Evolutionary conservation across 2,113 vertebrate genomes (phyloP).

Genomic region (Alethe castanea): DNA sequence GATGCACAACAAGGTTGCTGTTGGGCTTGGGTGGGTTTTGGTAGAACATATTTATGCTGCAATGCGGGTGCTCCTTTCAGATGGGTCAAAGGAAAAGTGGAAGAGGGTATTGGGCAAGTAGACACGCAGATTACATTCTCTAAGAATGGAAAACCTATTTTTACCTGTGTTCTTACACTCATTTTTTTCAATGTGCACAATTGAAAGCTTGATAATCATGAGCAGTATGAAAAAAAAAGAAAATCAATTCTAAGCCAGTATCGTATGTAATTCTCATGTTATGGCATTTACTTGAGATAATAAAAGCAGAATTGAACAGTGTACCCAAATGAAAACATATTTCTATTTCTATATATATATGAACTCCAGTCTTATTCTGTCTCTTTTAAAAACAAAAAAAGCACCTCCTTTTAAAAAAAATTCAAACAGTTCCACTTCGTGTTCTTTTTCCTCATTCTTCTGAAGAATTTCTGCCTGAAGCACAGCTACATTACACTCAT

Average conservation of each 20-base stretch:
- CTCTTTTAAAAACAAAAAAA: background rate
- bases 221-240: background rate
- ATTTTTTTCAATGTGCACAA: background rate
- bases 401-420: background rate
- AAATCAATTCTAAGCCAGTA: background rate
- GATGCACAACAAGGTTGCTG: background rate
- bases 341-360: background rate
- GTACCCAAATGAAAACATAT: background rate
- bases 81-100: background rate
- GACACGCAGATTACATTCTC: background rate
- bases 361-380: background rate
- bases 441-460: slow-evolving; percentile 17
- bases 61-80: background rate
- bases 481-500: slow-evolving; percentile 8
- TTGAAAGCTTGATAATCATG: background rate
- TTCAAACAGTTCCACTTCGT: background rate
- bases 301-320: background rate
- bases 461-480: slow-evolving; percentile 60
- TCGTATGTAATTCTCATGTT: background rate
- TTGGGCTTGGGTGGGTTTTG: background rate
- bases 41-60: background rate
- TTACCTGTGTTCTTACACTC: background rate
- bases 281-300: background rate
- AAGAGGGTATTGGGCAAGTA: background rate
- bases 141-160: background rate